Base-by-base conservation (phyloP, 2,113 vertebrate species). In the Synodontis membranacea region DNA sequence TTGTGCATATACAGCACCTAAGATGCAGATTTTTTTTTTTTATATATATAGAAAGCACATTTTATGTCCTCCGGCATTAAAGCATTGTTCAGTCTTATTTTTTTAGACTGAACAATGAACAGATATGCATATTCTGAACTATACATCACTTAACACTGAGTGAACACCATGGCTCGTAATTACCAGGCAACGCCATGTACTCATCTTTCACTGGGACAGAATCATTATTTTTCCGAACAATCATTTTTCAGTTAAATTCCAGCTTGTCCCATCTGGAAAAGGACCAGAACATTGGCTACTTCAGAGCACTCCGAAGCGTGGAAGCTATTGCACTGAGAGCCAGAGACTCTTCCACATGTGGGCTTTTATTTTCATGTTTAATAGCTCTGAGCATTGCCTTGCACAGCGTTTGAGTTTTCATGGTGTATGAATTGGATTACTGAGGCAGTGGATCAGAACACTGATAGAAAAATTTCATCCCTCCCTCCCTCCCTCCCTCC, bases 401-500 rank as follows among this genome's bases (percentile, higher is more conserved):
- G 74, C 80, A 58, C 78, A 80, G 11, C 21, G 34, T 80, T 81
- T 64, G 54, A 64, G 54, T 46, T 62, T 86, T 75, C 68, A 64
- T 48, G 68, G 54, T 86, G 37, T 58, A 28, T 50, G 62, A 86
- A 64, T 62, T 9, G 5, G 31, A 82, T 75, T 76, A 86, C 56
- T 19, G 42, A 83, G 72, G 85, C 79, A 58, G 31, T 48, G 54
- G 21, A 82, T 82, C 52, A 72, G 34, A 50, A 39, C 31, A 21
- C 80, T 64, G n/a, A 83, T 83, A 66, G 56, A 83, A 42, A 66
- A 52, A 14, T 48, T 42, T 83, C 31, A 62, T 50, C 83, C 78
- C 42, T 34, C n/a, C n/a, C n/a, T n/a, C n/a, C n/a, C n/a, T n/a
- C n/a, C n/a, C n/a, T n/a, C n/a, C n/a, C n/a, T n/a, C n/a, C n/a